These are phyloP conservation scores for Poeciliopsis turneri DNA, from an alignment of 2,797 vertebrate species.

Conservation along the genomic window DNA sequence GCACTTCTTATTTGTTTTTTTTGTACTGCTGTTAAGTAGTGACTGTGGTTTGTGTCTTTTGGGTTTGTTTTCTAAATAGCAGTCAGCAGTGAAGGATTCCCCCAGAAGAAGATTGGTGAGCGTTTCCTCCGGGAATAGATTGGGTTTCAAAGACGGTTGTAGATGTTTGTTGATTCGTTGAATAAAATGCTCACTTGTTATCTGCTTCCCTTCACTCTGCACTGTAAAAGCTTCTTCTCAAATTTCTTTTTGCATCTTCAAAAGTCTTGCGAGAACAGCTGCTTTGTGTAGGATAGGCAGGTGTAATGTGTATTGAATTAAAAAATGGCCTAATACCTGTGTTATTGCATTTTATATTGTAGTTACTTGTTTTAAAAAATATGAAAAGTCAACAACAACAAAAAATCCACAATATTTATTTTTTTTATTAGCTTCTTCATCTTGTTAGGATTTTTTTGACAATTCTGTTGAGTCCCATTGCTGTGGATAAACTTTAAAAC, in stretches of 20 bases:
- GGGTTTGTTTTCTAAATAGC: slow-evolving; percentile 45
- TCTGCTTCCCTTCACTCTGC: slow-evolving; percentile 4
- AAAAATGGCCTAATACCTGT: too few species aligned
- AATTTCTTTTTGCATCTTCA: neutral
- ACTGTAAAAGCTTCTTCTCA: slow-evolving; percentile 15
- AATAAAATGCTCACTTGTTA: slow-evolving; percentile 28
- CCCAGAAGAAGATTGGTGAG: slow-evolving; percentile 38
- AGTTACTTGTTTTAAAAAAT: neutral
- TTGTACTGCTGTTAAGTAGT: slow-evolving; percentile 22
- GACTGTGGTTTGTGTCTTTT: slow-evolving; percentile 28
- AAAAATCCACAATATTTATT: neutral
- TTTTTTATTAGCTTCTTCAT: too few species aligned
- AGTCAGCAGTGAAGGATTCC: slow-evolving; percentile 11
- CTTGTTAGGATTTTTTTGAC: too few species aligned
- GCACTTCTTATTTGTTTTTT: neutral
- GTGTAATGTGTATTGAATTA: neutral
- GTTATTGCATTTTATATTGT: neutral
- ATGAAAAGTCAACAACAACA: neutral
- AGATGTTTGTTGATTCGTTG: slow-evolving; percentile 39
- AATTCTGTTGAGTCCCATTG: too few species aligned
- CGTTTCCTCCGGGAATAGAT: slow-evolving; percentile 15
- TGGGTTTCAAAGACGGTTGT: slow-evolving; percentile 19
- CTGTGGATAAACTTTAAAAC: neutral
- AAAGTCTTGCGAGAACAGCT: neutral
- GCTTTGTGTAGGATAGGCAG: neutral